phyloP scores from a whole-genome alignment of 2,888 invertebrate genomes.

The Agrochola lota region DNA sequence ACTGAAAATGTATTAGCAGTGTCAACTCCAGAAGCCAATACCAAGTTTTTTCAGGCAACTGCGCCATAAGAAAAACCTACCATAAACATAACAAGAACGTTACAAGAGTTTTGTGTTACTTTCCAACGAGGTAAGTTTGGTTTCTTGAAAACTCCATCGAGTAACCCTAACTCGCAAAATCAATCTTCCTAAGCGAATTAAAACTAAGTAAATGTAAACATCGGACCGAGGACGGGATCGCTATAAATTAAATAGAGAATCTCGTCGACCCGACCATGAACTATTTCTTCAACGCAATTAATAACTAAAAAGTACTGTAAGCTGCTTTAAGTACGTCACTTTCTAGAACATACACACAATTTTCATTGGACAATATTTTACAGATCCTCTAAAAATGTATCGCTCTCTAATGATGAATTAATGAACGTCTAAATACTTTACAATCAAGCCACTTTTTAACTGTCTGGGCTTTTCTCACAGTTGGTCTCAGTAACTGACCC shows the following conservation, averaged over 20 bases:
- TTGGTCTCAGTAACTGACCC: background rate
- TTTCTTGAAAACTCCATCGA: conserved; percentile 5
- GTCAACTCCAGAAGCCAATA: too few relatives aligned
- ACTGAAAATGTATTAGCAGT: too few relatives aligned
- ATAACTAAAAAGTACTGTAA: conserved; percentile 5
- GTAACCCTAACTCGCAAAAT: conserved; percentile 22
- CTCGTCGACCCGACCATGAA: conserved; percentile 57
- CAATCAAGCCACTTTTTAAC: background rate
- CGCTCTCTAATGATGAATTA: too few relatives aligned
- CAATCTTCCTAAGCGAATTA: conserved; percentile 38
- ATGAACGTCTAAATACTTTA: too few relatives aligned
- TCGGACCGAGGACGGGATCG: conserved; percentile 25
- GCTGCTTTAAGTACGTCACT: too few relatives aligned
- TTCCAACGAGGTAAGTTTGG: background rate
- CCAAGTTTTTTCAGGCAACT: background rate
- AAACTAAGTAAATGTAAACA: conserved; percentile 44
- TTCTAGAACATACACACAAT: too few relatives aligned
- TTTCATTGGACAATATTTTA: background rate
- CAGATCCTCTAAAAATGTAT: background rate
- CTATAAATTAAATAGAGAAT: conserved; percentile 53
- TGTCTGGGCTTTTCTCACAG: background rate
- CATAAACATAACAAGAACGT: background rate
- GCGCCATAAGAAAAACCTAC: too few relatives aligned
- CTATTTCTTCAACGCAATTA: conserved; percentile 54
- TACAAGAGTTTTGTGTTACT: conserved; percentile 11